phyloP scores from a whole-genome alignment of 2,888 invertebrate genomes.

The Cosmia trapezina region DNA sequence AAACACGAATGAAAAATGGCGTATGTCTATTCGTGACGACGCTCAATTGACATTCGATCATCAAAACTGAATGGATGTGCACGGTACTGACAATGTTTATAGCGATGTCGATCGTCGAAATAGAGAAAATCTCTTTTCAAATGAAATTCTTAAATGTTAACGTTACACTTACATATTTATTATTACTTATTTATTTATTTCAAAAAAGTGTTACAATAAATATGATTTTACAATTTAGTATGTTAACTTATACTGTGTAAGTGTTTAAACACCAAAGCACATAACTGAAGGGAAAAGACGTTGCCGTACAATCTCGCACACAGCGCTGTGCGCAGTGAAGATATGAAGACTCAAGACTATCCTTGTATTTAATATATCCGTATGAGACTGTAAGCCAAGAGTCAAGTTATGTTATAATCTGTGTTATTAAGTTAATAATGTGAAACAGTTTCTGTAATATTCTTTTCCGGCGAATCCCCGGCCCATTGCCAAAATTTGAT shows the following conservation, averaged over 20 bases:
- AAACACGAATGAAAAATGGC: constrained; percentile 46
- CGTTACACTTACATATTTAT: neutral
- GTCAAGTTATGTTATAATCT: neutral
- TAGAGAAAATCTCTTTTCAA: constrained; percentile 10
- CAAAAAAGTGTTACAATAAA: too few relatives aligned
- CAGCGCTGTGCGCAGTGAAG: neutral
- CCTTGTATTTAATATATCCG: neutral
- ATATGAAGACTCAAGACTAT: neutral
- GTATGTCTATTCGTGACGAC: constrained; percentile 37
- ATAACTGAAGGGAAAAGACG: neutral
- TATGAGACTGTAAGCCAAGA: constrained; percentile 2
- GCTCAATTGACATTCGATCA: constrained; percentile 33
- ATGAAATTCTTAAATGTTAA: neutral
- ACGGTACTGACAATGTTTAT: constrained; percentile 10
- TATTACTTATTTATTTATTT: too few relatives aligned
- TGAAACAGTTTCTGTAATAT: constrained; percentile 4
- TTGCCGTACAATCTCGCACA: neutral
- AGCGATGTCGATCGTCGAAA: neutral
- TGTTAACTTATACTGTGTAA: too few relatives aligned
- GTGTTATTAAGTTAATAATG: constrained; percentile 1
- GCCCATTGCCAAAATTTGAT: neutral
- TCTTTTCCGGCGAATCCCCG: neutral
- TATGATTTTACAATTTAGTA: too few relatives aligned
- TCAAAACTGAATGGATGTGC: constrained; percentile 22
- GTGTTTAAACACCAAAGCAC: neutral